These are phyloP conservation scores for Lucilia sericata DNA, from an alignment of 1,140 invertebrate genomes.

Conservation along the genomic window DNA sequence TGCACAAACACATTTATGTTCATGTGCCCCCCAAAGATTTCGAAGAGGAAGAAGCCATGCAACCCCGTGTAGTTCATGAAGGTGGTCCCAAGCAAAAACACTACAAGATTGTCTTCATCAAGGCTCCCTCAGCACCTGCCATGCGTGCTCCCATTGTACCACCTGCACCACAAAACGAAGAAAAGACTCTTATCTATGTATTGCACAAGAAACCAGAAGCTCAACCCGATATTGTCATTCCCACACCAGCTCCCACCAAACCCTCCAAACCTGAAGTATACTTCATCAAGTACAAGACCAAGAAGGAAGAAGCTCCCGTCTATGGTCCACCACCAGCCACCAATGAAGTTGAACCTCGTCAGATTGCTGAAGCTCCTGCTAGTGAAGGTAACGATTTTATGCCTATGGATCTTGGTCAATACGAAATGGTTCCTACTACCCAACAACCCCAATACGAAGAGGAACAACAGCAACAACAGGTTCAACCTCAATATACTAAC, in stretches of 20 bases:
- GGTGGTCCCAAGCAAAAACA: conserved; percentile 80
- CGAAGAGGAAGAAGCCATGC: conserved; percentile 70
- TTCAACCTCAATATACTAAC: conserved; percentile 25
- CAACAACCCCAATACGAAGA: conserved; percentile 6
- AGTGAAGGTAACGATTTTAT: conserved; percentile 59
- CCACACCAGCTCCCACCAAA: conserved; percentile 79
- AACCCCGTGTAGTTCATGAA: conserved; percentile 70
- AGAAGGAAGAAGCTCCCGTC: conserved; percentile 65
- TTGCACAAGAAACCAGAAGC: conserved; percentile 86
- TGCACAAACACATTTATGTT: conserved; percentile 85
- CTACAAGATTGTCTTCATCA: conserved; percentile 90
- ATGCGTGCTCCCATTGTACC: conserved; percentile 75
- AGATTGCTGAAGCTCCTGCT: conserved; percentile 62
- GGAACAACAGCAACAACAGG: conserved; percentile 20
- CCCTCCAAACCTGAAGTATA: conserved; percentile 87
- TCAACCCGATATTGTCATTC: conserved; percentile 79
- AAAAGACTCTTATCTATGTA: conserved; percentile 88
- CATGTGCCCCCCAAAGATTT: conserved; percentile 84
- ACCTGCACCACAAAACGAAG: conserved; percentile 78
- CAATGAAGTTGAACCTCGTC: conserved; percentile 60
- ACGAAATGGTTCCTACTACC: conserved; percentile 25
- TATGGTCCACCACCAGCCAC: conserved; percentile 67
- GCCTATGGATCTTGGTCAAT: conserved; percentile 46
- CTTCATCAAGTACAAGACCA: conserved; percentile 91
- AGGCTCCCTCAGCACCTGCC: conserved; percentile 80